A percentile compares a stretch with the other conserved stretches of the same genome.
Evolutionary conservation across 2,797 vertebrate genomes (phyloP).

Genomic region (Catostomus latipinnis): DNA sequence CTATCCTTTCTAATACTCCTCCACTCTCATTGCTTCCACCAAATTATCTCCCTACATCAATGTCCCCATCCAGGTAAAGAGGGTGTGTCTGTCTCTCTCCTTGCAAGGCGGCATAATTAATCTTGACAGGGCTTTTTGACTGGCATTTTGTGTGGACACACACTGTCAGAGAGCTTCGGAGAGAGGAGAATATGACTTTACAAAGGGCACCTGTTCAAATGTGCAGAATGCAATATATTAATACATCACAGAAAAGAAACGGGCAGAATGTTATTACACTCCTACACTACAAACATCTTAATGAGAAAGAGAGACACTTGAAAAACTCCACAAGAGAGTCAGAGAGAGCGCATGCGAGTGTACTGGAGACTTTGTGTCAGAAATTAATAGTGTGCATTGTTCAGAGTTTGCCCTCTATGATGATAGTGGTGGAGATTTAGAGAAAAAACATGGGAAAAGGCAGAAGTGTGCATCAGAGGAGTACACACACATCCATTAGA

Average conservation of each 20-base stretch:
- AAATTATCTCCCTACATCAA: constrained; percentile 18
- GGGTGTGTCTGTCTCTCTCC: constrained; percentile 24
- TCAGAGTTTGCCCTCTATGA: constrained; percentile 21
- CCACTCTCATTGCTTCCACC: constrained; percentile 21
- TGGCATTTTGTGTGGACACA: constrained; percentile 52
- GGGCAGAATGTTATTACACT: constrained; percentile 2
- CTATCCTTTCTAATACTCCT: constrained; percentile 5
- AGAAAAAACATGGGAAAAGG: constrained; percentile 9
- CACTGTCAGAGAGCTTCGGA: constrained; percentile 40
- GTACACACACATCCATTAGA: constrained; percentile 40
- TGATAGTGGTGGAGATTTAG: constrained; percentile 14
- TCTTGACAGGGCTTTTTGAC: constrained; percentile 46
- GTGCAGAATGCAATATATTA: constrained; percentile 37
- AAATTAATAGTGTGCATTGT: constrained; percentile 11
- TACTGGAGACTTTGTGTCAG: not conserved
- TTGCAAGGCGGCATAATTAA: constrained; percentile 56
- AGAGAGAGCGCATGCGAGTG: too few relatives aligned
- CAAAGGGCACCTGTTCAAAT: constrained; percentile 44
- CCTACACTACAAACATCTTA: constrained; percentile 32
- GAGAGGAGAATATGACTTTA: constrained; percentile 30
- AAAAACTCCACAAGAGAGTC: not conserved
- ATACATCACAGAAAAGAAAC: constrained; percentile 19
- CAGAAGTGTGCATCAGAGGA: constrained; percentile 19
- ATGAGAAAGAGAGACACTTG: constrained; percentile 17
- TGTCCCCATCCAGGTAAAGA: constrained; percentile 21